phyloP scores from a whole-genome alignment of 2,113 vertebrate genomes.

The Bolborhynchus lineola region DNA sequence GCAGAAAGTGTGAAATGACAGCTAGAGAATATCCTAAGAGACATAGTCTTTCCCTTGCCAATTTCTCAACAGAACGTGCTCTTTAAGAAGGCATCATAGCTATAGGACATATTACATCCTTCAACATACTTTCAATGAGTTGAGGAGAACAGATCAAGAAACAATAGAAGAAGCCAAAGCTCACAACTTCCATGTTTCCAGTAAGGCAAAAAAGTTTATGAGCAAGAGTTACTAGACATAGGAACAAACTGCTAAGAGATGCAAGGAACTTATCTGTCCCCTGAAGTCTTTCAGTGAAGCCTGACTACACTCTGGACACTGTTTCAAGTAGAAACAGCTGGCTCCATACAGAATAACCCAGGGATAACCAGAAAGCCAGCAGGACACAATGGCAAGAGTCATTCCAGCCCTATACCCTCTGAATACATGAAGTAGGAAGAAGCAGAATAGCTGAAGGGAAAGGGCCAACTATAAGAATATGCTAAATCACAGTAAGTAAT shows the following conservation, averaged over 20 bases:
- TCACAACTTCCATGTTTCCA: background rate
- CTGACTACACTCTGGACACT: background rate
- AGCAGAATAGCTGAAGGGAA: background rate
- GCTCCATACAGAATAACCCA: background rate
- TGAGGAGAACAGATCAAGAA: background rate
- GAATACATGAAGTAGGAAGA: rapidly evolving
- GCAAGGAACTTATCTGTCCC: rapidly evolving
- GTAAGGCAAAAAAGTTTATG: background rate
- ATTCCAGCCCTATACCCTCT: background rate
- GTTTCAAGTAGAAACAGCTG: background rate
- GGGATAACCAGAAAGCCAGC: background rate
- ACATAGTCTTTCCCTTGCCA: background rate
- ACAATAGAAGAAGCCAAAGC: background rate
- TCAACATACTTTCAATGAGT: rapidly evolving
- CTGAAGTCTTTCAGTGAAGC: background rate
- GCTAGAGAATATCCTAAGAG: background rate
- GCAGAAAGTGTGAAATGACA: background rate
- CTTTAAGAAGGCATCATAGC: background rate
- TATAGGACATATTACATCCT: background rate
- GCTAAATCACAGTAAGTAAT: background rate
- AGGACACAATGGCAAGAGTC: background rate
- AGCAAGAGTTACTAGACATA: background rate
- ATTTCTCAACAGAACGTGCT: background rate
- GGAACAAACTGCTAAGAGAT: background rate
- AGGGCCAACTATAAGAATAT: background rate